Evolutionary conservation across 2,888 invertebrate species (phyloP).

Genomic region (Nasonia oneida): DNA sequence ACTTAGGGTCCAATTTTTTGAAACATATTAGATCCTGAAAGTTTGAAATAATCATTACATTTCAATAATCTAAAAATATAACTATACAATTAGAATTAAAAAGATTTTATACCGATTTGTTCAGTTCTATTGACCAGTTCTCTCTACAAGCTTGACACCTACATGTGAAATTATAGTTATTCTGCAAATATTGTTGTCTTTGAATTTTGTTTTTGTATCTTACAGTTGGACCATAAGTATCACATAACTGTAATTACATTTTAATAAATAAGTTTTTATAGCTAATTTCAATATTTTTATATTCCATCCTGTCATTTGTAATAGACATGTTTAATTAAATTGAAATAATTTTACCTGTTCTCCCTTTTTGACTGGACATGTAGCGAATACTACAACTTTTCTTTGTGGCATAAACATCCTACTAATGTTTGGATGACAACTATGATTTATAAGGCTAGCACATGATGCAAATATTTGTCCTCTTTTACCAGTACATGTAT

Average conservation of each 20-base stretch:
- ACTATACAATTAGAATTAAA: neutral
- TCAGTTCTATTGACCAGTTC: neutral
- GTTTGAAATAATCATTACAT: neutral
- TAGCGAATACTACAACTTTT: constrained; percentile 74
- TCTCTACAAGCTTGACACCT: neutral
- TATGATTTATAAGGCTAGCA: constrained; percentile 91
- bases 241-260: neutral
- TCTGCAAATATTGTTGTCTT: neutral
- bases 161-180: neutral
- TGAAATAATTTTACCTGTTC: neutral
- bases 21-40: neutral
- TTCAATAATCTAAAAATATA: neutral
- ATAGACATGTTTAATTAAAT: neutral
- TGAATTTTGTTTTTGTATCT: neutral
- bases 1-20: neutral
- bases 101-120: neutral
- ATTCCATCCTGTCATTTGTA: no score
- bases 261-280: neutral
- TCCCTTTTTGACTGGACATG: neutral
- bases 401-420: constrained; percentile 81
- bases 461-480: constrained; percentile 81
- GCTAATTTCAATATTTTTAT: no score
- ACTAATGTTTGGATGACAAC: constrained; percentile 91
- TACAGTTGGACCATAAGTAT: neutral
- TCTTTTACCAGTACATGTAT: neutral